A percentile compares a stretch with the other conserved stretches of the same genome.
Conservation (phyloP, 2,113 vertebrate genomes). For the Tragelaphus scriptus region DNA sequence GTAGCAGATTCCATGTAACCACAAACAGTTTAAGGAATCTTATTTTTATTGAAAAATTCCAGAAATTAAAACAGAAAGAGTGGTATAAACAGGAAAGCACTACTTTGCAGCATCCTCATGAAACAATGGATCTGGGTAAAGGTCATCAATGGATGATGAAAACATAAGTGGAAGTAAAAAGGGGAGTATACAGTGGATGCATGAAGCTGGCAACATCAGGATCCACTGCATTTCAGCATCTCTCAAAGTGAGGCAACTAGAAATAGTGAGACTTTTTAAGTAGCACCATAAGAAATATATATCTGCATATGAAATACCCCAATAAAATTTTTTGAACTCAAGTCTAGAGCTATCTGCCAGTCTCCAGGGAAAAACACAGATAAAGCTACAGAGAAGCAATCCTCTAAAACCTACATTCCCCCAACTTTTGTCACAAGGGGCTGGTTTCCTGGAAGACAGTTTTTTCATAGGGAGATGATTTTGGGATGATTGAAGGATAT, state of each 20-base stretch:
- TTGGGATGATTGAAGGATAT: background rate
- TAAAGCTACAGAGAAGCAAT: background rate
- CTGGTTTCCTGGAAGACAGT: background rate
- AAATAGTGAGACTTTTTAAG: background rate
- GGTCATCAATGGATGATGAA: background rate
- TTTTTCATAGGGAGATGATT: background rate
- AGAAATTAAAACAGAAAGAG: background rate
- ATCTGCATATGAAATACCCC: background rate
- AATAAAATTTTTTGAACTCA: background rate
- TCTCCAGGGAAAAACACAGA: background rate
- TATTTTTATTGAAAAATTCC: background rate
- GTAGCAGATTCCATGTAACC: background rate
- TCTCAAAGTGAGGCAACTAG: background rate
- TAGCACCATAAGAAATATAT: background rate
- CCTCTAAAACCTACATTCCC: background rate
- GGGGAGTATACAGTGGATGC: background rate
- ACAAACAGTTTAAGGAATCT: background rate
- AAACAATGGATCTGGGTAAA: background rate
- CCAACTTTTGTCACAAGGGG: background rate
- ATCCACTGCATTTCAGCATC: background rate
- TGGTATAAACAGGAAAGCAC: background rate
- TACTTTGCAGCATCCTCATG: background rate
- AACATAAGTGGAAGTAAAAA: fast-evolving
- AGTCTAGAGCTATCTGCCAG: background rate
- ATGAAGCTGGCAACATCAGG: background rate